phyloP scores from a whole-genome alignment of 2,113 vertebrate species.

The Myotis davidii region DNA sequence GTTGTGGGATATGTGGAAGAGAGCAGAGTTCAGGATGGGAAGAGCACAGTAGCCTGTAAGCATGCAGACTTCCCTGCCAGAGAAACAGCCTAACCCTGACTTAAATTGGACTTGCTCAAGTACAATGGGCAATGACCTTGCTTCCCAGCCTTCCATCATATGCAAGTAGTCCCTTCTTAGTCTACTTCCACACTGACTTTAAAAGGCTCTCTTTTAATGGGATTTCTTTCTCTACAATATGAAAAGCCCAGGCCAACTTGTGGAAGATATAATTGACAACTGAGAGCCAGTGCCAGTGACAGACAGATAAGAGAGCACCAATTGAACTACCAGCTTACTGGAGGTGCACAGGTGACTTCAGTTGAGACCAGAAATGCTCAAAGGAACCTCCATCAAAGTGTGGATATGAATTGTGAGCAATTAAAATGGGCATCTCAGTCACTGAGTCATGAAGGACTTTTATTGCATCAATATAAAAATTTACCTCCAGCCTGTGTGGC shows the following conservation, averaged over 20 bases:
- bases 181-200: not conserved
- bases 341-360: not conserved
- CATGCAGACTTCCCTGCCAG: no score
- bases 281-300: not conserved
- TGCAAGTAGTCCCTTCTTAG: not conserved
- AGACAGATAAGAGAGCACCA: not conserved
- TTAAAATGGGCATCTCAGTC: not conserved
- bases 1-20: no score
- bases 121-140: no score
- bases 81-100: no score
- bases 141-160: no score
- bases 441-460: not conserved
- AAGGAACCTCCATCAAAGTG: not conserved
- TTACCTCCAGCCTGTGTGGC: no score
- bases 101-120: no score
- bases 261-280: not conserved
- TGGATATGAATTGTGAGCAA: not conserved
- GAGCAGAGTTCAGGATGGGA: no score
- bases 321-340: not conserved
- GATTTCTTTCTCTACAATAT: not conserved
- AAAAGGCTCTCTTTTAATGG: not conserved
- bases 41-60: no score
- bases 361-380: not conserved
- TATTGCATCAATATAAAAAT: not conserved
- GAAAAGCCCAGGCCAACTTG: not conserved